These are phyloP conservation scores for Amiota communis DNA, from an alignment of 2,888 invertebrate species.

Conservation along the genomic window DNA sequence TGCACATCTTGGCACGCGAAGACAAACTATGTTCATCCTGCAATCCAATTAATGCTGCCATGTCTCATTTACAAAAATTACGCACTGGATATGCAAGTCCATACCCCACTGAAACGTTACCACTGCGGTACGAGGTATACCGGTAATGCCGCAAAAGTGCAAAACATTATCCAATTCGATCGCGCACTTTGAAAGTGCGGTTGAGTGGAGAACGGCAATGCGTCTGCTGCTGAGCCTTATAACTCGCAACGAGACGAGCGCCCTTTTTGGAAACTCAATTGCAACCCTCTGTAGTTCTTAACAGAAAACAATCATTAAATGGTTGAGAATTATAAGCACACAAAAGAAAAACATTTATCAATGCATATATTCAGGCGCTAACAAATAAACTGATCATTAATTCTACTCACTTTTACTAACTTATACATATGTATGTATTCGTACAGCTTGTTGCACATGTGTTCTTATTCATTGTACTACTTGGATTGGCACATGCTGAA, in stretches of 20 bases:
- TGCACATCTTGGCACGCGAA: slow-evolving; percentile 15
- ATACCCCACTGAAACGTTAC: slow-evolving; percentile 69
- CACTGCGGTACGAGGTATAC: too few relatives aligned
- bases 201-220: slow-evolving; percentile 2
- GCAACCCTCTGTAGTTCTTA: neutral
- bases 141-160: slow-evolving; percentile 7
- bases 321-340: too few relatives aligned
- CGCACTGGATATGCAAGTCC: slow-evolving; percentile 73
- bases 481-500: slow-evolving; percentile 72
- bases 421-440: neutral
- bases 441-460: slow-evolving; percentile 71
- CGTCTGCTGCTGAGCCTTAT: neutral
- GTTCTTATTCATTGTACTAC: slow-evolving; percentile 68
- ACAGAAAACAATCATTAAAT: neutral
- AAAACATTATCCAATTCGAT: neutral
- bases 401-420: too few relatives aligned
- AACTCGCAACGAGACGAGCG: slow-evolving; percentile 9
- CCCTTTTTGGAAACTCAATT: neutral
- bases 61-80: slow-evolving; percentile 64
- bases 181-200: neutral
- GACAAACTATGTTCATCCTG: neutral
- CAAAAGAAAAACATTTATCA: too few relatives aligned
- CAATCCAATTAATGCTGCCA: slow-evolving; percentile 4
- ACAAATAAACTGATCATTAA: too few relatives aligned
- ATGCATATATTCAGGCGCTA: too few relatives aligned